Evolutionary conservation across 2,888 invertebrate genomes (phyloP).

Genomic region (Limenitis camilla): DNA sequence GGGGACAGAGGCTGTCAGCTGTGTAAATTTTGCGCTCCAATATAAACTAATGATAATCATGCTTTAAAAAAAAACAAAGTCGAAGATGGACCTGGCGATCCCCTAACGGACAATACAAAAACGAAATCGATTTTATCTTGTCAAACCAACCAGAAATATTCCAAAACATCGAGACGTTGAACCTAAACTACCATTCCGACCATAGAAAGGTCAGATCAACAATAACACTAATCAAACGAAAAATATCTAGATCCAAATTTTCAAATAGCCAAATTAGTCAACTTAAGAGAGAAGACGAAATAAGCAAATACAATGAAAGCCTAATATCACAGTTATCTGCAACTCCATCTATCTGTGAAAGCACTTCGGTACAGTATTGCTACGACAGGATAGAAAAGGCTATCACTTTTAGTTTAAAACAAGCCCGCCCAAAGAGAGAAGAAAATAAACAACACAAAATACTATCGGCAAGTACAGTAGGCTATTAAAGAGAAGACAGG

Average conservation of each 20-base stretch:
- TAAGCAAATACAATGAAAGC: background rate
- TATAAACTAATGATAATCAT: too few relatives aligned
- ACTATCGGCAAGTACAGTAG: conserved; percentile 2
- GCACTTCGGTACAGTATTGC: conserved; percentile 5
- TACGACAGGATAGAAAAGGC: conserved; percentile 13
- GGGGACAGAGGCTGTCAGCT: conserved; percentile 17
- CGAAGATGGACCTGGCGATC: too few relatives aligned
- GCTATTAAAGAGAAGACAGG: conserved; percentile 9
- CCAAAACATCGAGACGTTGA: conserved; percentile 6
- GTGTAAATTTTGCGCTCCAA: too few relatives aligned
- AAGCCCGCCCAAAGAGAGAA: background rate
- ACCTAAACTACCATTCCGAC: conserved; percentile 14
- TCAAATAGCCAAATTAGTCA: background rate
- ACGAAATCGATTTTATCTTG: conserved; percentile 16
- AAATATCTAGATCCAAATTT: conserved; percentile 6
- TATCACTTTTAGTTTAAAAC: conserved; percentile 4
- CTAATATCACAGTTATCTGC: background rate
- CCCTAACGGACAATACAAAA: conserved; percentile 8
- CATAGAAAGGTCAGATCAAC: conserved; percentile 12
- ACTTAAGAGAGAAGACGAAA: conserved; percentile 4
- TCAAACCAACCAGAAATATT: conserved; percentile 9
- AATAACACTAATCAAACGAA: background rate
- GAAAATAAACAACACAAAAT: conserved; percentile 11
- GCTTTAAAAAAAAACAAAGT: too few relatives aligned
- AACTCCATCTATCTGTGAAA: background rate